Evolutionary conservation across 1,140 invertebrate genomes (phyloP), one percentile per base, ranked within the genome.

Genomic region (Pogonus chalceus): DNA sequence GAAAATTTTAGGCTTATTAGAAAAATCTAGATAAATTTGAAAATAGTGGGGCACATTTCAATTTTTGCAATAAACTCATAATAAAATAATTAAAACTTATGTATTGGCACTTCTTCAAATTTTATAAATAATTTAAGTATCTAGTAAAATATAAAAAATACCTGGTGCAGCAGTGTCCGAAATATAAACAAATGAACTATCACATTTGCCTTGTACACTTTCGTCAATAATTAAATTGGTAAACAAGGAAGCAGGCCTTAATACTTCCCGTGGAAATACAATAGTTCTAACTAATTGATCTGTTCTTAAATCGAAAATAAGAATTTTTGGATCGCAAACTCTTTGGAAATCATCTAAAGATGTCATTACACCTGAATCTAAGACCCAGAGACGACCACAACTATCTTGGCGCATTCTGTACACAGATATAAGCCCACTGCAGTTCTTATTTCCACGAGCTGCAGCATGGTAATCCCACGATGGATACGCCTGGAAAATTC

Each of bases 211-310:
- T 3, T 78, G 80, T 1, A 72, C 70, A 0, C 78, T 75, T 60
- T 88, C 84, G 62, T 90, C 87, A 39, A 90, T 76, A 0, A 88
- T 75, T 37, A 90, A 60, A 69, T 90, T 90, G 1, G 87, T 88
- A 20, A 87, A 74, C 2, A 91, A 71, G 1, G 84, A 80, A 54
- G 81, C 78, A 0, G 81, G 80, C 10, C 87, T 72, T 1, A 87
- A 60, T 20, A 85, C 76, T 70, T 87, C 76, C 1, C 73, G 63
- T 0, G 83, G 82, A 56, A 85, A 80, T 54, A 69, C 64, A 1
- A 75, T 60, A 2, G 62, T 72, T 39, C 72, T 57, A 51, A 87
- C 76, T 23, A 85, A 66, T 37, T 76, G 75, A 65, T 86, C 79
- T 0, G 82, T 87, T 20, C 76, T 75, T 61, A 88, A 70, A 63